Evolutionary conservation across 2,797 vertebrate genomes (phyloP), one percentile per base, ranked within the genome.

Genomic region (Pipistrellus pipistrellus): DNA sequence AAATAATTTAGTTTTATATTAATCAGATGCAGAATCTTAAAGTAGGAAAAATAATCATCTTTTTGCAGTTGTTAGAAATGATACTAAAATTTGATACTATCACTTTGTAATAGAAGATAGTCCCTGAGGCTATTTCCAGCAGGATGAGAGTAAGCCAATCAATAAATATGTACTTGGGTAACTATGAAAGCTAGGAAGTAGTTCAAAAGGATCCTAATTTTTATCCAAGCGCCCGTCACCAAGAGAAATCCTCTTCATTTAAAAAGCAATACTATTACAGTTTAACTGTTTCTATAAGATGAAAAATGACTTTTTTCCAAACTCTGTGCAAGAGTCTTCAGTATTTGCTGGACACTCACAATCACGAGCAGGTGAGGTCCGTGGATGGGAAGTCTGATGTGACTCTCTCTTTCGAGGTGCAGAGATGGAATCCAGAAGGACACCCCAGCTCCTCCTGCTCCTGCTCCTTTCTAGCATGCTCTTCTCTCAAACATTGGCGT

Each of bases 401-500:
- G 38, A 68, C 38, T 95, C 64, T 87, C 27, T 85, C 71, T 88
- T 62, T 97, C 98, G 98, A 98, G 98, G 96, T 95, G 97, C 97
- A 98, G 98, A 98, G 95, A 99, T 99, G 99, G 98, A 99, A 98
- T 98, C 98, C 85, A 98, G 99, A 97, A 98, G 97, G 97, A 98
- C 98, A 86, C 98, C 98, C 97, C 99, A 99, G 97, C 97, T 99
- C 96, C 98, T 99, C 44, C 97, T 99, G 93, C 95, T 99, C 91
- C 98, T 99, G 98, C 98, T 97, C 46, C 98, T 99, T 91, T 98
- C 98, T 97, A 98, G 98, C 95, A 96, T 98, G 88, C 97, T 99
- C 90, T 99, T 98, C 97, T 99, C 99, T 62, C 98, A 98, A 96
- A 98, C 98, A 14, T 93, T 98, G 96, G 98, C 99, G 73, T 98